phyloP scores from a whole-genome alignment of 2,113 vertebrate genomes.

The Ceyx melanurus region DNA sequence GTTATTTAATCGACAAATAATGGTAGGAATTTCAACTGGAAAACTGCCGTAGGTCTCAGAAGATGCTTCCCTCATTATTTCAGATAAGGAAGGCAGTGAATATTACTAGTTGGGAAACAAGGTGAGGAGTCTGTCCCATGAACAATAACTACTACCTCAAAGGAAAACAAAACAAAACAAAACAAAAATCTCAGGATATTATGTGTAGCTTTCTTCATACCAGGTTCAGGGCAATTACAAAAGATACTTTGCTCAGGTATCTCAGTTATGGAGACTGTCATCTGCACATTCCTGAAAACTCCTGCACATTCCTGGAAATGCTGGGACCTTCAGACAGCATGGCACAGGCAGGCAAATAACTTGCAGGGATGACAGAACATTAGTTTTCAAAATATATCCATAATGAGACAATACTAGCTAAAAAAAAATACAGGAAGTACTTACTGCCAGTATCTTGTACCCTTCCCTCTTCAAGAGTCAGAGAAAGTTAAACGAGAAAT shows the following conservation, averaged over 20 bases:
- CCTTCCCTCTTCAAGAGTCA: conserved; percentile 7
- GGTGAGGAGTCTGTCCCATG: background rate
- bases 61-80: background rate
- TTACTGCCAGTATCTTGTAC: background rate
- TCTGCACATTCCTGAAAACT: background rate
- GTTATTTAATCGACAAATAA: background rate
- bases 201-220: background rate
- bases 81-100: background rate
- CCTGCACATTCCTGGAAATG: background rate
- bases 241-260: background rate
- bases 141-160: background rate
- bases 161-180: background rate
- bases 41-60: background rate
- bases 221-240: background rate
- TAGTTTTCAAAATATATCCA: background rate
- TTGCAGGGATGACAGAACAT: background rate
- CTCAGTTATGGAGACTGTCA: background rate
- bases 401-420: background rate
- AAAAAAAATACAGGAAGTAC: background rate
- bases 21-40: background rate
- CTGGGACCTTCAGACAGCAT: background rate
- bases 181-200: background rate
- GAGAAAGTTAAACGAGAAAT: background rate
- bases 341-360: background rate
- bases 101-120: background rate